Conservation (phyloP, 1,140 invertebrate genomes). For the Mya arenaria region DNA sequence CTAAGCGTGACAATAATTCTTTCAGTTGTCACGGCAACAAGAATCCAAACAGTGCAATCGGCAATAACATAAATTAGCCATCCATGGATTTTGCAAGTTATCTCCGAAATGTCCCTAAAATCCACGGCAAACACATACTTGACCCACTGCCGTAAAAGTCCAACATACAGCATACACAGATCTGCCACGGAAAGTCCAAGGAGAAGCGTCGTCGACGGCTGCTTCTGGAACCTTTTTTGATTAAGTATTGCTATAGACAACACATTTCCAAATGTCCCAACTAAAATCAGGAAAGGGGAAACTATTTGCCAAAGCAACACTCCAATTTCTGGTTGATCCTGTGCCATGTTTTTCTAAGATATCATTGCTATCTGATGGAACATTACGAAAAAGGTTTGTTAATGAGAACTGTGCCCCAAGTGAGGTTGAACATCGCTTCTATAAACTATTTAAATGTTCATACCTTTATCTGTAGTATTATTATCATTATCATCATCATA, state of each 20-base stretch:
- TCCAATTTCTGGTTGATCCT: background rate
- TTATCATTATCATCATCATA: too few relatives aligned
- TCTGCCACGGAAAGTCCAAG: conserved; percentile 63
- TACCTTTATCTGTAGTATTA: too few relatives aligned
- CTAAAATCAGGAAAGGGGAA: conserved; percentile 57
- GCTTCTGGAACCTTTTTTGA: conserved; percentile 39
- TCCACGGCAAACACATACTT: conserved; percentile 54
- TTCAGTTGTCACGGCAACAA: conserved; percentile 69
- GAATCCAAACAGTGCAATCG: conserved; percentile 68
- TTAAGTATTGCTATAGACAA: conserved; percentile 61
- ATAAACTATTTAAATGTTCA: too few relatives aligned
- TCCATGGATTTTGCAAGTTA: conserved; percentile 62
- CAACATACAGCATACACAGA: conserved; percentile 63
- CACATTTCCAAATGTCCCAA: conserved; percentile 65
- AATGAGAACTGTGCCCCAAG: too few relatives aligned
- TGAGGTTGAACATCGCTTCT: too few relatives aligned
- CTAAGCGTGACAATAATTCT: conserved; percentile 66
- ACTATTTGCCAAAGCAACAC: conserved; percentile 48
- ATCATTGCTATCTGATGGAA: too few relatives aligned
- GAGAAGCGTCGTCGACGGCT: conserved; percentile 44
- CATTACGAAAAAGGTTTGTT: too few relatives aligned
- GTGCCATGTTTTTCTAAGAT: too few relatives aligned
- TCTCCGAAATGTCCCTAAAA: conserved; percentile 34
- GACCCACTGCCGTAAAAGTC: conserved; percentile 66
- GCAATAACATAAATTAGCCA: conserved; percentile 63